Evolutionary conservation across 2,113 vertebrate species (phyloP).

Genomic region (Corythornis madagascariensis): DNA sequence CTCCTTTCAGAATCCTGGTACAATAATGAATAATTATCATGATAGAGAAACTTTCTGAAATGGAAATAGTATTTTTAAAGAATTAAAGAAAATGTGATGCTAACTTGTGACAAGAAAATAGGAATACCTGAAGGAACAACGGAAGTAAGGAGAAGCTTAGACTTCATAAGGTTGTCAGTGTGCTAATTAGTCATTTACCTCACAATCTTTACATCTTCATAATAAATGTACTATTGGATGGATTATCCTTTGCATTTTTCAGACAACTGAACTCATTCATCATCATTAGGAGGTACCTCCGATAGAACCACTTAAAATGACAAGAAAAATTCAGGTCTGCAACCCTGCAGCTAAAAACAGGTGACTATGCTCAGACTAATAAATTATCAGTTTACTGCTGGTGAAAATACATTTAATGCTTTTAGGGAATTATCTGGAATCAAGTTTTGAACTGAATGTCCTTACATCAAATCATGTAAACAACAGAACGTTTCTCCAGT

Average conservation of each 20-base stretch:
- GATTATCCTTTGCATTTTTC: background rate
- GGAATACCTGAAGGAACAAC: background rate
- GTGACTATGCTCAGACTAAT: background rate
- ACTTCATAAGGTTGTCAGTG: background rate
- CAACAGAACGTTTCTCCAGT: background rate
- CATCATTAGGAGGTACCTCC: background rate
- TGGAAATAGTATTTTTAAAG: background rate
- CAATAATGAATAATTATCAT: background rate
- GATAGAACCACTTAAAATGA: background rate
- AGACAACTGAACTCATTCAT: background rate
- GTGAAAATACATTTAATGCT: background rate
- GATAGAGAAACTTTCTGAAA: background rate
- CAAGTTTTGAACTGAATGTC: slow-evolving; percentile 15
- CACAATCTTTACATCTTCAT: background rate
- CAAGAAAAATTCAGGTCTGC: background rate
- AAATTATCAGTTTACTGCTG: background rate
- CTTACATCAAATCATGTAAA: background rate
- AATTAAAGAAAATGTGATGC: background rate
- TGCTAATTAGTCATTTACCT: background rate
- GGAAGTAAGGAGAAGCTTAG: background rate
- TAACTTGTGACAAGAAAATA: background rate
- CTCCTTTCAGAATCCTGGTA: background rate
- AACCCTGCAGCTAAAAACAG: background rate
- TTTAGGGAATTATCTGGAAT: background rate
- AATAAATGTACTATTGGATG: background rate